A percentile compares a stretch with the other conserved stretches of the same genome.
phyloP scores from a whole-genome alignment of 2,797 vertebrate genomes.

The Myotis pilosus region DNA sequence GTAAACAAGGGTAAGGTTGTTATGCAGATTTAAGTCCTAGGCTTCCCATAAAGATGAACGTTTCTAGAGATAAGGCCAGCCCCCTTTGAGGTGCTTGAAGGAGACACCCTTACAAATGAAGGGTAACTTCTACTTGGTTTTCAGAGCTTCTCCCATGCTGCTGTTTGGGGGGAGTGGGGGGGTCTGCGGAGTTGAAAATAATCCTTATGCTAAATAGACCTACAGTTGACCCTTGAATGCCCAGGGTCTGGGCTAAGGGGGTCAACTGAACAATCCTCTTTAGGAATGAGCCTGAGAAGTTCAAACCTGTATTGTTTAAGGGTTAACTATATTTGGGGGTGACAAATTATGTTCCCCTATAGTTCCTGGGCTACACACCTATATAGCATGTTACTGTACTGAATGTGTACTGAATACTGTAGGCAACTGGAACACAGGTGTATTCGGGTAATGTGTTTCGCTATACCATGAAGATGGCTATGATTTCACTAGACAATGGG shows the following conservation, averaged over 20 bases:
- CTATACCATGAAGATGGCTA: no score
- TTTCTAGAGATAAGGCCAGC: background rate
- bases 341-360: no score
- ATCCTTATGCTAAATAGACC: background rate
- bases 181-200: no score
- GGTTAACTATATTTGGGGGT: background rate
- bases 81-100: background rate
- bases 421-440: background rate
- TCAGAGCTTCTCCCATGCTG: background rate
- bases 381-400: background rate
- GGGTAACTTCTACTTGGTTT: background rate
- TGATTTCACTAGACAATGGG: background rate
- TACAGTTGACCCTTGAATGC: background rate
- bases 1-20: no score
- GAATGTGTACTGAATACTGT: background rate
- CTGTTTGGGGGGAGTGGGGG: background rate
- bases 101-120: background rate
- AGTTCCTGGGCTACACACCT: background rate
- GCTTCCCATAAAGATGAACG: background rate
- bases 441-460: accelerated
- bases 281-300: background rate
- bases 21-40: background rate
- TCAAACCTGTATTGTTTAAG: background rate
- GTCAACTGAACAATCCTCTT: background rate
- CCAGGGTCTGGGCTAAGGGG: background rate